Conservation (phyloP, 2,888 invertebrate genomes). For the Marasmarcha lunaedactyla region DNA sequence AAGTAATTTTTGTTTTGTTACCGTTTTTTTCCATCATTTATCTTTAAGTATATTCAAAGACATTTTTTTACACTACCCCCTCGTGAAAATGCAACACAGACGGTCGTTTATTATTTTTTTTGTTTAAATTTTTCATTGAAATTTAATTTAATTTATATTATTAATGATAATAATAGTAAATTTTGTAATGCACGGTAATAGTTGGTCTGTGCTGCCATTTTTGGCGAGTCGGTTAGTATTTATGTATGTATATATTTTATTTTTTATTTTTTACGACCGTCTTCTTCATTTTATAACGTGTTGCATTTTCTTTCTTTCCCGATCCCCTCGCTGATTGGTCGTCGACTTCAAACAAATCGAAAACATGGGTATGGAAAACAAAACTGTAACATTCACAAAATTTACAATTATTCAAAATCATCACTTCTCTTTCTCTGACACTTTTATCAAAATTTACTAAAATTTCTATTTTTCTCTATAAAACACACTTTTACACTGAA, state of each 20-base stretch:
- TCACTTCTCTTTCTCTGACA: too few species aligned
- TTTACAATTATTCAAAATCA: not conserved
- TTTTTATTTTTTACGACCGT: slow-evolving; percentile 36
- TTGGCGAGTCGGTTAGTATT: slow-evolving; percentile 37
- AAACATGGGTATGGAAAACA: too few species aligned
- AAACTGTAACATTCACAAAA: too few species aligned
- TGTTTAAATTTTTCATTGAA: slow-evolving; percentile 11
- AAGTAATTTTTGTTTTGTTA: not conserved
- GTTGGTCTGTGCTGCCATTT: slow-evolving; percentile 63
- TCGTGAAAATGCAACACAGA: slow-evolving; percentile 69
- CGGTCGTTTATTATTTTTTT: slow-evolving; percentile 38
- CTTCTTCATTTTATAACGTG: slow-evolving; percentile 42
- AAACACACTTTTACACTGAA: too few species aligned
- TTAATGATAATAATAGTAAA: slow-evolving; percentile 14
- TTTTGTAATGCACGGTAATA: slow-evolving; percentile 9
- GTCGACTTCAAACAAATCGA: too few species aligned
- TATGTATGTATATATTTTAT: too few species aligned
- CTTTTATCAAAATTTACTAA: too few species aligned
- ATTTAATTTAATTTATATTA: slow-evolving; percentile 17
- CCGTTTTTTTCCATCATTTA: not conserved
- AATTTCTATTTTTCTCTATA: too few species aligned
- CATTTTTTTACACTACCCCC: slow-evolving; percentile 19
- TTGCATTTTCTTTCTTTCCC: slow-evolving; percentile 69
- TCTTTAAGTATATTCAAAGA: not conserved
- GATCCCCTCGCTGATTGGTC: slow-evolving; percentile 33